Percentiles rank a stretch among this genome's conserved stretches.
Evolutionary conservation across 2,113 vertebrate genomes (phyloP).

Genomic region (Pomatostomus ruficeps): DNA sequence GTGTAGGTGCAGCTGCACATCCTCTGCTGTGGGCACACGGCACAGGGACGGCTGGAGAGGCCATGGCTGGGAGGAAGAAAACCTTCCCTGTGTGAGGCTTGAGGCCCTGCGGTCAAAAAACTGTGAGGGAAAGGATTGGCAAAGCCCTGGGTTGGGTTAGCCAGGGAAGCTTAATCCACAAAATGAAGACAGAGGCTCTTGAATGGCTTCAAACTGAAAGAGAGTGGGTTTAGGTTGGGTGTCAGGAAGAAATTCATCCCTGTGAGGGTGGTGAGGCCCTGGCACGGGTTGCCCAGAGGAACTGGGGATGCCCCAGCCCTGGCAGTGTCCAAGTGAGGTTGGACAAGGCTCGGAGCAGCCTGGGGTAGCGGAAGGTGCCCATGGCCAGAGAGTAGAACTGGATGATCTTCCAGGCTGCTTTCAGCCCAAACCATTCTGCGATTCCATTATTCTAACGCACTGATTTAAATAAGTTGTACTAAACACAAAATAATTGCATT

Average conservation of each 20-base stretch:
- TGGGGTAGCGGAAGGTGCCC: background rate
- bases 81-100: accelerated
- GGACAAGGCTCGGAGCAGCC: background rate
- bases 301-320: background rate
- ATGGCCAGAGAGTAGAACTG: background rate
- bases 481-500: background rate
- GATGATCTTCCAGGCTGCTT: background rate
- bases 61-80: accelerated
- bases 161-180: no score
- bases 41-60: accelerated
- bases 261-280: background rate
- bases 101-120: accelerated
- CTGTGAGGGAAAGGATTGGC: background rate
- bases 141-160: background rate
- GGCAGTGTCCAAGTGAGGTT: background rate
- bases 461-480: background rate
- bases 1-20: background rate
- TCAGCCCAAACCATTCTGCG: background rate
- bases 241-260: background rate
- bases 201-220: no score
- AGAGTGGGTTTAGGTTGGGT: background rate
- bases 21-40: accelerated
- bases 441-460: background rate
- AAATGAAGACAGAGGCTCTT: background rate
- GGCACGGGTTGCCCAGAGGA: background rate